These are phyloP conservation scores for Archocentrus centrarchus DNA, from an alignment of 2,113 vertebrate species.

Conservation along the genomic window DNA sequence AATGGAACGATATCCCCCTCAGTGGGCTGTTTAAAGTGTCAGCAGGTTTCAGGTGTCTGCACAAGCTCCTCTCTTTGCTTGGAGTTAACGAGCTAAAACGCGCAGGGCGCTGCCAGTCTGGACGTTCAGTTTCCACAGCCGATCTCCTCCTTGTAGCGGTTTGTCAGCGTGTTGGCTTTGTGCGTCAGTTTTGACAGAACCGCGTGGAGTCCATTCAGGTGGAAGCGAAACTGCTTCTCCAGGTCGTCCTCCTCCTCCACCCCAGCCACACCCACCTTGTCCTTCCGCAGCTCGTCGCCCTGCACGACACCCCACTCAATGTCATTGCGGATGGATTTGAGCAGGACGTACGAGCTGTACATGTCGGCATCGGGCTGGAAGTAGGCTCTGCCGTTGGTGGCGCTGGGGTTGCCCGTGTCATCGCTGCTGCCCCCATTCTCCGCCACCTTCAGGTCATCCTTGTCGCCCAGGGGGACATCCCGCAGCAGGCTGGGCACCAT, in stretches of 20 bases:
- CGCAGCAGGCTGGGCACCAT: conserved; percentile 95
- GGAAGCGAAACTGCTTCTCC: conserved; percentile 91
- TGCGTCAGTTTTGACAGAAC: conserved; percentile 91
- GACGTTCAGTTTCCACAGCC: conserved; percentile 84
- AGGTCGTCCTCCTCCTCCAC: conserved; percentile 87
- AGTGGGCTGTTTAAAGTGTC: neutral
- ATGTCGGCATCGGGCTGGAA: conserved; percentile 85
- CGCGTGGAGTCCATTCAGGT: conserved; percentile 89
- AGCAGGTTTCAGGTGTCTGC: neutral
- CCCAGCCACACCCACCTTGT: conserved; percentile 67
- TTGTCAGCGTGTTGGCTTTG: conserved; percentile 91
- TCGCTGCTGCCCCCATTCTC: neutral
- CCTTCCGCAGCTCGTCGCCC: conserved; percentile 84
- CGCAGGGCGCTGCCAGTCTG: neutral
- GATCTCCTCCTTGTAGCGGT: conserved; percentile 94
- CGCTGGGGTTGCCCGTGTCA: neutral
- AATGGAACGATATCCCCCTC: neutral
- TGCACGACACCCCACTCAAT: conserved; percentile 93
- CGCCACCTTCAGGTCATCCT: conserved; percentile 64
- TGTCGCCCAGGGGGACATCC: conserved; percentile 86
- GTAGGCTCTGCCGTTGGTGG: neutral
- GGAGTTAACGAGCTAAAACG: neutral
- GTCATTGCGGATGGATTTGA: conserved; percentile 93
- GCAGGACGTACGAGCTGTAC: conserved; percentile 91
- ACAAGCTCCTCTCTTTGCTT: neutral